Conservation (phyloP, 2,888 invertebrate genomes). For the Suillia variegata region DNA sequence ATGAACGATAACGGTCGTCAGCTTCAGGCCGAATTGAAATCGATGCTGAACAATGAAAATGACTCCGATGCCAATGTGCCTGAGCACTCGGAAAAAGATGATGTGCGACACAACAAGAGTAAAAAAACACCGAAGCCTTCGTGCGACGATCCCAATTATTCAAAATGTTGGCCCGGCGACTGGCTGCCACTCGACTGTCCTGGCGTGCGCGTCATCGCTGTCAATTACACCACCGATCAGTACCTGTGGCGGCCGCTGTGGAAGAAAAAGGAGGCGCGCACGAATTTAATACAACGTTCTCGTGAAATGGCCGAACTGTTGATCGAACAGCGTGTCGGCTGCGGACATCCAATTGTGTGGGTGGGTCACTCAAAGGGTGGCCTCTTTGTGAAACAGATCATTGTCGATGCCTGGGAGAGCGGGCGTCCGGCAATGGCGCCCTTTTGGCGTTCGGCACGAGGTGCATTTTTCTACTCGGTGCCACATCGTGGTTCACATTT, state of each 20-base stretch:
- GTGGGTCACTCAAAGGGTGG: constrained; percentile 85
- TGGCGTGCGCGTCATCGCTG: constrained; percentile 75
- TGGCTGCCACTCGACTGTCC: constrained; percentile 84
- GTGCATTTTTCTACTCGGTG: constrained; percentile 84
- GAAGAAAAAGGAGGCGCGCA: constrained; percentile 71
- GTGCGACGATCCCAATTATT: constrained; percentile 62
- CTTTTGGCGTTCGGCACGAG: constrained; percentile 67
- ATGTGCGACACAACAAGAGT: constrained; percentile 3
- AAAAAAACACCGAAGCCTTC: constrained; percentile 30
- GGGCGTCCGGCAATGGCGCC: constrained; percentile 59
- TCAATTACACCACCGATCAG: constrained; percentile 82
- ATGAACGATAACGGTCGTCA: constrained; percentile 49
- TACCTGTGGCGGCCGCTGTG: constrained; percentile 78
- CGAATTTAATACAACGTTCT: constrained; percentile 70
- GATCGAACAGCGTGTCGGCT: constrained; percentile 70
- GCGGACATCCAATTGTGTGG: constrained; percentile 82
- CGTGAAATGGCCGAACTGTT: constrained; percentile 75
- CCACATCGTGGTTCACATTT: constrained; percentile 84
- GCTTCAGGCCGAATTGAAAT: constrained; percentile 43
- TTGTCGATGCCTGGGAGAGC: constrained; percentile 68
- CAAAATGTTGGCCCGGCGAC: constrained; percentile 82
- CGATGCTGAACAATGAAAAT: constrained; percentile 33
- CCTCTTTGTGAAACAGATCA: constrained; percentile 81
- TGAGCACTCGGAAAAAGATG: constrained; percentile 10
- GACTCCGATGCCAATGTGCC: not conserved